Evolutionary conservation across 2,888 invertebrate species (phyloP), one percentile per base, ranked within the genome.

Genomic region (Hoplodrina blanda): DNA sequence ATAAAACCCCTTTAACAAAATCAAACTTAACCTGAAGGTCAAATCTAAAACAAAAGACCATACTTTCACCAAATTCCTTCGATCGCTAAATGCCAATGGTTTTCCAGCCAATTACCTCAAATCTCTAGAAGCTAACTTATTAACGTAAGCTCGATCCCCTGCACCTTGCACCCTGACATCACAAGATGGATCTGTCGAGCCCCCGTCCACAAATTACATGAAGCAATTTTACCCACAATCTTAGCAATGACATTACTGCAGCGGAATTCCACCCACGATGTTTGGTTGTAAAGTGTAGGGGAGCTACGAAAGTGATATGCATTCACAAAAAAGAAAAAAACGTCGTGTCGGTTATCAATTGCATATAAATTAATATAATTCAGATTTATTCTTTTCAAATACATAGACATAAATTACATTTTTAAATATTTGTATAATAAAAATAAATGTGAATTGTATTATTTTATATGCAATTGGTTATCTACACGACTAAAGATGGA

Each of bases 151-250:
- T 66, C 73, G 78, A 76, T 85, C 85, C 84, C 82, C 79, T 83
- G 80, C 84, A 84, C 85, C 82, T 78, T 80, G 81, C 80, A 80
- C 85, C 82, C 86, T 88, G 89, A 90, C 91, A 87, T 84, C 82
- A 73, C 78, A 90, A 92, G 92, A 94, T 89, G 88, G 89, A 94
- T 92, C 87, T 87, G 87, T 81, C 79, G 86, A 80, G 85, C 89
- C 92, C 91, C 86, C 66, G 73, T 74, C 74, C 83, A 89, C 93
- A 94, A 95, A 95, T 95, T 93, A 93, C 92, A 90, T 91, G 89
- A 91, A 94, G 92, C 93, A 95, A 95, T 95, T 94, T 91, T 89
- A 88, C 90, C 91, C 91, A 90, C 91, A 93, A 93, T 92, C 92
- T 92, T 91, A 89, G 92, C 91, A 92, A 93, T 89, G 91, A 91